Evolutionary conservation across 2,113 vertebrate species (phyloP).

Genomic region (Amphilophus citrinellus): DNA sequence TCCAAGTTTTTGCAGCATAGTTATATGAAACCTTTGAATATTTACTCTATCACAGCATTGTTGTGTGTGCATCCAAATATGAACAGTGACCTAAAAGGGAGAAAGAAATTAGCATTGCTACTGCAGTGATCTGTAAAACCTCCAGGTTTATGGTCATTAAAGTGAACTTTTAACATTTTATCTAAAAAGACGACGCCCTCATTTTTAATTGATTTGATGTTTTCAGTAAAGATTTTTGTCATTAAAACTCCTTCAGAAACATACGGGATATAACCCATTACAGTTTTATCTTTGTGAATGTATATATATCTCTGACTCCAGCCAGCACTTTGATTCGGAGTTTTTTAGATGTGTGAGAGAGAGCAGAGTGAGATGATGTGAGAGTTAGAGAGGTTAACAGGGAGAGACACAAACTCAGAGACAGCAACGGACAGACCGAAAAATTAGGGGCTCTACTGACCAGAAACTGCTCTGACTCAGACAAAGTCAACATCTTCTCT

Average conservation of each 20-base stretch:
- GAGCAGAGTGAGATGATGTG: slow-evolving; percentile 50
- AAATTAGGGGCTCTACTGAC: slow-evolving; percentile 75
- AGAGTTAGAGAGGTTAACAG: slow-evolving; percentile 61
- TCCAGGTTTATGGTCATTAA: neutral
- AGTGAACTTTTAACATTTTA: slow-evolving; percentile 2
- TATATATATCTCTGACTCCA: neutral
- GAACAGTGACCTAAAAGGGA: neutral
- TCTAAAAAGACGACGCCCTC: neutral
- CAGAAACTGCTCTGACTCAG: slow-evolving; percentile 78
- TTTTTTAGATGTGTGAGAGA: slow-evolving; percentile 54
- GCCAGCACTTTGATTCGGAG: slow-evolving; percentile 32
- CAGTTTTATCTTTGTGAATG: slow-evolving; percentile 14
- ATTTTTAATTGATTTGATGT: neutral
- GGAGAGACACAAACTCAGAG: slow-evolving; percentile 57
- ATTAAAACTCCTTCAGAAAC: neutral
- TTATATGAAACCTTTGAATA: slow-evolving; percentile 5
- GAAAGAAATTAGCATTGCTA: neutral
- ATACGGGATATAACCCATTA: neutral
- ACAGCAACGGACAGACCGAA: slow-evolving; percentile 63
- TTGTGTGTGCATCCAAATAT: neutral
- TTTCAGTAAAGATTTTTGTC: neutral
- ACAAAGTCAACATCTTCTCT: slow-evolving; percentile 78
- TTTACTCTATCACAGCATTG: neutral
- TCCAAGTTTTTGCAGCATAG: neutral
- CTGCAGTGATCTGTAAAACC: slow-evolving; percentile 6